Evolutionary conservation across 2,113 vertebrate species (phyloP), one percentile per base, ranked within the genome.

Genomic region (Prionailurus viverrinus): DNA sequence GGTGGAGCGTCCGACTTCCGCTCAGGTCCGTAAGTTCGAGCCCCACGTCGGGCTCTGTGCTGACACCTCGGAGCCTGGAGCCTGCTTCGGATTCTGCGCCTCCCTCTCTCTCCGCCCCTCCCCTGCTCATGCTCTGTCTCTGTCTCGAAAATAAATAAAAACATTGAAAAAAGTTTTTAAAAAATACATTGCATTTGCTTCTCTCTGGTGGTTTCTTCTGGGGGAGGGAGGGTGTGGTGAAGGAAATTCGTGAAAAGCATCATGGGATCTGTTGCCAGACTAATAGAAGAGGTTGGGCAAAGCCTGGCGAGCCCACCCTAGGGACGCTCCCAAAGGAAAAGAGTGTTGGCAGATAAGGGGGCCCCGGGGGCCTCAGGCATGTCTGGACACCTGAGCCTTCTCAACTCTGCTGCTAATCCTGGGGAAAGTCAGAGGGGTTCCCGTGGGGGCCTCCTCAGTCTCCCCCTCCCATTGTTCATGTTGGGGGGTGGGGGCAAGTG

Each of bases 181-280:
- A 41, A 45, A 45, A 45, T 97, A 95, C 82, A 96, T 94, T 97
- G 98, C 83, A 0, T 1, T 93, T 91, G 88, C 66, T 96, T 94
- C 68, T 97, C 45, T 65, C 89, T 82, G 89, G 92, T 94, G 98
- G 23, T 0, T 97, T 97, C 63, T 96, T 98, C 27, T 31, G 27
- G 10, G 27, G 33, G 4, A n/a, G 13, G 31, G 9, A 65, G 16
- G 21, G 1, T 3, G 12, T 10, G 63, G 6, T n/a, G 74, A 58
- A 55, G 74, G 80, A 39, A 53, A 53, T 51, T 48, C 16, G 15
- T 5, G n/a, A 31, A 29, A 31, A 27, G 73, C 27, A 2, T 3
- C 27, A 1, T 68, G 31, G 41, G 36, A 19, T n/a, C 79, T 45
- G 55, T 23, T 27, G n/a, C 21, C 36, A 18, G 21, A 79, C 25